Base-by-base conservation (phyloP, 2,113 vertebrate genomes). In the Mormyrus iriodes region DNA sequence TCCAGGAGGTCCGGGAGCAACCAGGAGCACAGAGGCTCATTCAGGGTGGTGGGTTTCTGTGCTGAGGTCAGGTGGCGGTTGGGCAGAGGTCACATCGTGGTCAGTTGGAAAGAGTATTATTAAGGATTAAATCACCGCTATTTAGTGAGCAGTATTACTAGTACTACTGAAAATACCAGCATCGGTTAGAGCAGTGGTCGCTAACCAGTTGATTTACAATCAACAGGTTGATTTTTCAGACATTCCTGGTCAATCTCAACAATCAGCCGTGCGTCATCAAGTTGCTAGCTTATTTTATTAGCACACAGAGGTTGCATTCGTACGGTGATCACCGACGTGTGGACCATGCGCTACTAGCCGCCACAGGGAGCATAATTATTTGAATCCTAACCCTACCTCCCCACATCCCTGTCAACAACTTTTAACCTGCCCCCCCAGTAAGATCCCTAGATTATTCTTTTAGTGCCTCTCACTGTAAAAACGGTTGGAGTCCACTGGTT, bases 1-100 rank as follows among this genome's bases (percentile, higher is more conserved):
- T 94, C 86, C 93, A 95, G 46, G 94, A 96, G 86, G 91, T 96
- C 82, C 92, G 55, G 9, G 94, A 92, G 88, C 95, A 96, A 6
- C 92, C 95, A 0, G 91, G 92, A 0, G 92, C 94, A 0, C 87
- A 91, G 0, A 82, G 92, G 35, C 95, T 96, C 89, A 93, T 96
- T 90, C 92, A 85, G 52, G 90, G 93, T 79, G 94, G 95, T 96
- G 79, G 87, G 90, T 55, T 5, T 46, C 48, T 10, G 61, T 65
- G 24, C 17, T 44, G 42, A 44, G 42, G 42, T 82, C 19, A 19
- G 61, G 76, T 24, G 35, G 39, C 0, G 31, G 1, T 9, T 35
- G 42, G 42, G 13, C 76, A 65, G n/a, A 27, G 61, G 3, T 17
- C 61, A 65, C 12, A 76, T 39, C 7, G 31, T 15, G 31, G 69